Percentiles rank a stretch among this genome's conserved stretches.
phyloP scores from a whole-genome alignment of 1,140 invertebrate species.

The Eriosoma lanigerum region DNA sequence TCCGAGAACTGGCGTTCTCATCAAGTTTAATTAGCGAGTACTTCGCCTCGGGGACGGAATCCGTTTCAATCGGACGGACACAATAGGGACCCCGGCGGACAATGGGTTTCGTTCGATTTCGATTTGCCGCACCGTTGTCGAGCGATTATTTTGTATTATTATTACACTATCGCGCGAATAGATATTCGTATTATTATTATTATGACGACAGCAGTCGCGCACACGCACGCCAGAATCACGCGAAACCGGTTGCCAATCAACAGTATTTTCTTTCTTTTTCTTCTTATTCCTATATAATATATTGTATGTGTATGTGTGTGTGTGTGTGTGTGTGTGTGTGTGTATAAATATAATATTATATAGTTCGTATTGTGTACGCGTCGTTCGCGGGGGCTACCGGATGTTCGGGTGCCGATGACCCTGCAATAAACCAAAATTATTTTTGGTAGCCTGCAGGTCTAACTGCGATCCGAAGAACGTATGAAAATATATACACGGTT shows the following conservation, averaged over 20 bases:
- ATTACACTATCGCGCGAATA: conserved; percentile 9
- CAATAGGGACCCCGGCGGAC: conserved; percentile 35
- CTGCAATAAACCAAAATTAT: conserved; percentile 34
- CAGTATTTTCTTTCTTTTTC: not conserved
- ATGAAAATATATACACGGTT: too few species aligned
- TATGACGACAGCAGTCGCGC: not conserved
- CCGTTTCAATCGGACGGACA: conserved; percentile 38
- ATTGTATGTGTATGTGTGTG: not conserved
- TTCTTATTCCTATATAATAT: not conserved
- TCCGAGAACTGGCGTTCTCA: conserved; percentile 2
- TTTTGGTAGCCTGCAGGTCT: conserved; percentile 17
- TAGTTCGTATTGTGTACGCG: conserved; percentile 3
- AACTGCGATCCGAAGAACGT: not conserved
- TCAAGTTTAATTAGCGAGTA: conserved; percentile 30
- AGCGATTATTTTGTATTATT: conserved; percentile 25
- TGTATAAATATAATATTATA: not conserved
- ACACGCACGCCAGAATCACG: conserved; percentile 2
- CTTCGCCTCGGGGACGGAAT: conserved; percentile 47
- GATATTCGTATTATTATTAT: not conserved
- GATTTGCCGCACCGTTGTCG: conserved; percentile 32
- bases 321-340: not conserved
- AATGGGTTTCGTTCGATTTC: conserved; percentile 48
- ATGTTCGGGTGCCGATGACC: conserved; percentile 28
- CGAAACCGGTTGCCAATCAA: conserved; percentile 48
- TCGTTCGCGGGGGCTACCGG: conserved; percentile 9